Percentiles rank a stretch among this genome's conserved stretches.
phyloP scores from a whole-genome alignment of 2,888 invertebrate genomes.

The Ptychoptera albimana region DNA sequence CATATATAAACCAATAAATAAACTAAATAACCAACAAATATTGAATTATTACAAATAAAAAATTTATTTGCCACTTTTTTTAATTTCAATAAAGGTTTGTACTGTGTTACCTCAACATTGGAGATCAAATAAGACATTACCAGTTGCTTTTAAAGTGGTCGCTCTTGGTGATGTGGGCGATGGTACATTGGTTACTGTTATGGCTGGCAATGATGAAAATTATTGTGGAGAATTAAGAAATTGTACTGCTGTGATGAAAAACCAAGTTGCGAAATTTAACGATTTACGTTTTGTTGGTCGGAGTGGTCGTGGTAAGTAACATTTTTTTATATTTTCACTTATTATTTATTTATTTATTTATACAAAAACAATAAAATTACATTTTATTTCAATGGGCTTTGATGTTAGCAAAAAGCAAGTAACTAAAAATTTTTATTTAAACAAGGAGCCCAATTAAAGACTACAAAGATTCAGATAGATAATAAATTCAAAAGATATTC shows the following conservation, averaged over 20 bases:
- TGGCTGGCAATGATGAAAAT: slow-evolving; percentile 95
- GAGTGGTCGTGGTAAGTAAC: slow-evolving; percentile 89
- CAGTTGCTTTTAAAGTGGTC: slow-evolving; percentile 88
- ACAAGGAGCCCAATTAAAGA: background rate
- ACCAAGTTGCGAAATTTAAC: slow-evolving; percentile 94
- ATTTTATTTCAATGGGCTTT: background rate
- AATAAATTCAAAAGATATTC: background rate
- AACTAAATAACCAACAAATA: background rate
- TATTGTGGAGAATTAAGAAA: slow-evolving; percentile 88
- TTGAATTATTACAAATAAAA: background rate
- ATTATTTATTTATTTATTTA: background rate
- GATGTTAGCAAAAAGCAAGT: background rate
- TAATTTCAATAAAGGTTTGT: slow-evolving; percentile 40
- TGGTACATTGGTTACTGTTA: slow-evolving; percentile 83
- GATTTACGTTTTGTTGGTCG: slow-evolving; percentile 94
- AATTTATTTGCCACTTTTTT: background rate
- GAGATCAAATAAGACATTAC: slow-evolving; percentile 93
- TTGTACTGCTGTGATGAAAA: slow-evolving; percentile 88
- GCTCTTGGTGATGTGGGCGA: slow-evolving; percentile 85
- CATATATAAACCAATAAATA: background rate
- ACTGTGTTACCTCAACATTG: slow-evolving; percentile 89
- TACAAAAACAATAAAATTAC: background rate
- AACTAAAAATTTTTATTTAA: background rate
- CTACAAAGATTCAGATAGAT: no score
- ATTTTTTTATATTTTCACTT: background rate